Evolutionary conservation across 1,140 invertebrate species (phyloP), one percentile per base, ranked within the genome.

Genomic region (Brachystomella parvula): DNA sequence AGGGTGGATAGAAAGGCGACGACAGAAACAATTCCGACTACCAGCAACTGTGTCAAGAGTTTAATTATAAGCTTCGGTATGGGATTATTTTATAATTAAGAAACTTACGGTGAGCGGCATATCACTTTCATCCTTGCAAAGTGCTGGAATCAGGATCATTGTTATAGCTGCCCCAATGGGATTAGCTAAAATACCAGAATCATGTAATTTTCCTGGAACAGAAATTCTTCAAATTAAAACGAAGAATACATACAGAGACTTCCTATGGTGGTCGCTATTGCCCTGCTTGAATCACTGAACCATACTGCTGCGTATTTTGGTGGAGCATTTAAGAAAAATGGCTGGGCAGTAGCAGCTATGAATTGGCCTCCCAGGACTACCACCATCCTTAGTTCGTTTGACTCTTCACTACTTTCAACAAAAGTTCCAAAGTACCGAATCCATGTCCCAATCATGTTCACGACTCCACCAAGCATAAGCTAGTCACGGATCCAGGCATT

Each of bases 251-350:
- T 64, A 68, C 67, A 65, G 12, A 69, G 12, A 12, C 47, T 69
- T 47, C 68, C 68, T 62, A 69, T 69, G 1, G 68, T 65, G 28
- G 62, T 65, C 30, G 64, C 68, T 0, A 47, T 59, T 24, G 68
- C 63, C 28, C 68, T 30, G 31, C 47, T 65, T 17, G 35, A 47
- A 47, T 69, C 68, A 63, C 68, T 64, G 35, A 69, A 69, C 68
- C 68, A 69, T n/a, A 69, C 64, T 0, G 68, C 68, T 3, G 68
- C 68, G 32, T 29, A 69, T 56, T 69, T 69, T 33, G 68, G 68
- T 30, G 68, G 64, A 29, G 61, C 59, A 49, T 66, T 69, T 1
- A 69, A 61, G 32, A 69, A 69, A 47, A 65, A 69, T 15, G 68
- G 68, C 44, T 69, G 68, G 12, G 39, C 61, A 19, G 35, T 17